phyloP scores from a whole-genome alignment of 2,113 vertebrate species.

The Tychaedon coryphoeus region DNA sequence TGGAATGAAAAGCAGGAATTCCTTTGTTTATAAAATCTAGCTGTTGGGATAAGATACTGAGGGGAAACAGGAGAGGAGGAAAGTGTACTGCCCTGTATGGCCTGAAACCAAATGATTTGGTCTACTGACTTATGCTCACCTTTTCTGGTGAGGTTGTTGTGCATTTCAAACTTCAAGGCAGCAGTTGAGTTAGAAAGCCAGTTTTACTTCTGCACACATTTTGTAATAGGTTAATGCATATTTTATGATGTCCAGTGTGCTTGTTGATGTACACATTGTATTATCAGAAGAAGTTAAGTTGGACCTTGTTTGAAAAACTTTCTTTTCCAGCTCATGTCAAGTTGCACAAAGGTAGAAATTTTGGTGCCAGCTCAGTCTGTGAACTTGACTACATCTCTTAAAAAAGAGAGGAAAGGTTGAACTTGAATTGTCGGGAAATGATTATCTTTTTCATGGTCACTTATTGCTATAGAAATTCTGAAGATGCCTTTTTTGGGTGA shows the following conservation, averaged over 20 bases:
- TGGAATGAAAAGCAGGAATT: not conserved
- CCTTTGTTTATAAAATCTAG: not conserved
- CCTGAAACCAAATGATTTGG: not conserved
- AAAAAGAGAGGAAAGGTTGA: not conserved
- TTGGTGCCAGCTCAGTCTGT: not conserved
- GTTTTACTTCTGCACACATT: not conserved
- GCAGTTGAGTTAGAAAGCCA: not conserved
- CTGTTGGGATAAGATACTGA: not conserved
- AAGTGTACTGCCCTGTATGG: not conserved
- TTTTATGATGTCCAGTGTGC: not conserved
- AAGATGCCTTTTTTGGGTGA: fast-evolving
- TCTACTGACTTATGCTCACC: not conserved
- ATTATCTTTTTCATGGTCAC: not conserved
- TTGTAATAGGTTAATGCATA: not conserved
- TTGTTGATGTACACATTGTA: not conserved
- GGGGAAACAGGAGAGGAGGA: not conserved
- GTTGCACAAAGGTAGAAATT: not conserved
- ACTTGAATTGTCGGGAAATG: not conserved
- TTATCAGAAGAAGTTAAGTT: not conserved
- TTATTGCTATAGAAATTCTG: not conserved
- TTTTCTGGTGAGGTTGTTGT: not conserved
- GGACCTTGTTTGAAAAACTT: not conserved
- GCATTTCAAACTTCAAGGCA: not conserved
- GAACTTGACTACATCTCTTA: not conserved
- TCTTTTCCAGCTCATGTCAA: not conserved